Conservation (phyloP, 92 coral and sea anemone genomes). For the Zoanthus gigantus region DNA sequence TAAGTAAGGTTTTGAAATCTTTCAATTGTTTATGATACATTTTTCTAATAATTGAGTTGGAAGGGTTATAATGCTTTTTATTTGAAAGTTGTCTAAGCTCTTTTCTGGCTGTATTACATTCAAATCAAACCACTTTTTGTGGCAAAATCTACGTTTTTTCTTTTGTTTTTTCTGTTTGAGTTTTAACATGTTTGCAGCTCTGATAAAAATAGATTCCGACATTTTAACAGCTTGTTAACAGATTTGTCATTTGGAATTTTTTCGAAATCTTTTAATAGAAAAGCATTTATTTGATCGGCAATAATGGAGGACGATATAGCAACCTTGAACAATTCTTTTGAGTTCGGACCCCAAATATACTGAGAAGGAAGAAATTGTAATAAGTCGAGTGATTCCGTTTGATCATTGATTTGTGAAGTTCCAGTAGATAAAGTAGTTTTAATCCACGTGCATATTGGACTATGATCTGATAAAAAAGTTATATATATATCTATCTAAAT, state of each 20-base stretch:
- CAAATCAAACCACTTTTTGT: constrained; percentile 27
- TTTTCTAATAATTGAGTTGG: constrained; percentile 22
- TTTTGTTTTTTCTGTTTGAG: constrained; percentile 6
- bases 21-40: constrained; percentile 31
- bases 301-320: constrained; percentile 15
- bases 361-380: constrained; percentile 30
- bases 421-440: neutral
- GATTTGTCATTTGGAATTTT: constrained; percentile 16
- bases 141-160: constrained; percentile 28
- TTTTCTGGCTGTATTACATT: constrained; percentile 31
- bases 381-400: neutral
- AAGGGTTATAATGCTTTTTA: constrained; percentile 40
- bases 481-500: too few relatives aligned
- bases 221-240: constrained; percentile 25
- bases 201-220: constrained; percentile 8
- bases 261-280: constrained; percentile 16
- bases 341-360: constrained; percentile 20
- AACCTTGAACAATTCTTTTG: constrained; percentile 8
- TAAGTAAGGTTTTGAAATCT: constrained; percentile 28
- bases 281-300: constrained; percentile 15
- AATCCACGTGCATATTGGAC: constrained; percentile 13
- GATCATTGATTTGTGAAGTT: constrained; percentile 3
- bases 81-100: constrained; percentile 41
- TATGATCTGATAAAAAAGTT: constrained; percentile 36
- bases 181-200: constrained; percentile 21